Evolutionary conservation across 2,113 vertebrate species (phyloP), one percentile per base, ranked within the genome.

Genomic region (Chunga burmeisteri): DNA sequence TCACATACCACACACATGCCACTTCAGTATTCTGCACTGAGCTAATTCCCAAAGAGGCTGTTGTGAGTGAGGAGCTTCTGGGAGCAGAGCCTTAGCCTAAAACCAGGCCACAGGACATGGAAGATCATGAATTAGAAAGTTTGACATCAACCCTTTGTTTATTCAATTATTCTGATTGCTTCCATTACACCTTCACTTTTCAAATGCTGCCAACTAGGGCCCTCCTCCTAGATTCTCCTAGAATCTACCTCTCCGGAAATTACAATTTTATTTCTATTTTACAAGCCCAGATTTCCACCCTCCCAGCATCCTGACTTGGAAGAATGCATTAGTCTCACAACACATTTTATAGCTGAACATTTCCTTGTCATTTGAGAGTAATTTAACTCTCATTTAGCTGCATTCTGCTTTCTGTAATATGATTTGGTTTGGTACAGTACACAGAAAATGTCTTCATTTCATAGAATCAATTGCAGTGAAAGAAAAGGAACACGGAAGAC

Each of bases 331-430:
- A 75, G 20, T 63, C 80, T 82, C 74, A 78, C 16, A 82, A 40
- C 14, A 38, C 5, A 2, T 75, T 87, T 95, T 59, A 73, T 27
- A 84, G 62, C 56, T 61, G 53, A 94, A 70, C 10, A 58, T 92
- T 81, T 72, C 68, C 34, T 81, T 88, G 56, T 63, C 66, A 82
- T 90, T 87, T 85, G 58, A 94, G 55, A 89, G 86, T 53, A 88
- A 94, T 91, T 95, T 82, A 89, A 55, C 84, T 92, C 50, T 87
- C 62, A 88, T 93, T 93, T 93, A 95, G 90, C 67, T 95, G 70
- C 75, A 95, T 92, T 95, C 74, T 94, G 53, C 47, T 81, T 85
- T 86, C 50, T 40, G 17, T 90, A 94, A 86, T 94, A 85, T 46
- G 71, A 90, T 94, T 97, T 95, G 50, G 49, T 78, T 86, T 95